Evolutionary conservation across 2,888 invertebrate species (phyloP).

Genomic region (Caenorhabditis panamensis): DNA sequence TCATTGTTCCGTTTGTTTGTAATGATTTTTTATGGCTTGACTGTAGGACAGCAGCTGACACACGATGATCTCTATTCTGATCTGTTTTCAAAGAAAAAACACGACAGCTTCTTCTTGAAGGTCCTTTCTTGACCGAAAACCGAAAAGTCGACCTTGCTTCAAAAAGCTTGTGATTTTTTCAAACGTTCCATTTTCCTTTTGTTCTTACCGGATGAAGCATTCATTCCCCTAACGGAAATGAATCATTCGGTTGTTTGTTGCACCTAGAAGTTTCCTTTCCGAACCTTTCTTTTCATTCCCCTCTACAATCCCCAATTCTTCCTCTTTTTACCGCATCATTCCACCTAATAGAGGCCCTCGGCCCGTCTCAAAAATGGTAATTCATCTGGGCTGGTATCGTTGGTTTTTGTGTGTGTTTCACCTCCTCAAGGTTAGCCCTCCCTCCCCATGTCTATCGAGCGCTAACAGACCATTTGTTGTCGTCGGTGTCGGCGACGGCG

Average conservation of each 20-base stretch:
- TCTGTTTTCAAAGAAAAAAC: conserved; percentile 7
- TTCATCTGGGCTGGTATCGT: conserved; percentile 22
- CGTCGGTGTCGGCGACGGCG: conserved; percentile 15
- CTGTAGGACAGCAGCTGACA: conserved; percentile 4
- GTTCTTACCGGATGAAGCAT: too few relatives aligned
- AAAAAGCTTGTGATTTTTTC: too few relatives aligned
- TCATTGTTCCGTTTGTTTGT: conserved; percentile 55
- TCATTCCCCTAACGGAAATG: too few relatives aligned
- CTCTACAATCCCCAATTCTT: background rate
- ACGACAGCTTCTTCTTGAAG: background rate
- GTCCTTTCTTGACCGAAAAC: too few relatives aligned
- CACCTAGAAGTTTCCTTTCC: background rate
- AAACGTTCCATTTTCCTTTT: too few relatives aligned
- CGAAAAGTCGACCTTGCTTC: too few relatives aligned
- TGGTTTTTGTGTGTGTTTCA: conserved; percentile 38
- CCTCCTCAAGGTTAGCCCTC: conserved; percentile 46
- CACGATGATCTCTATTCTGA: background rate
- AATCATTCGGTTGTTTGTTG: too few relatives aligned
- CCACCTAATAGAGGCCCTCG: background rate
- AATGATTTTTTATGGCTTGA: conserved; percentile 51
- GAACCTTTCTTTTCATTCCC: background rate
- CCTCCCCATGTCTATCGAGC: conserved; percentile 12
- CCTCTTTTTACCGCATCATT: conserved; percentile 17
- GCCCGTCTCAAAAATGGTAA: conserved; percentile 31
- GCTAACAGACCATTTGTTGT: conserved; percentile 32